Evolutionary conservation across 2,888 invertebrate genomes (phyloP).

Genomic region (Euplagia quadripunctaria): DNA sequence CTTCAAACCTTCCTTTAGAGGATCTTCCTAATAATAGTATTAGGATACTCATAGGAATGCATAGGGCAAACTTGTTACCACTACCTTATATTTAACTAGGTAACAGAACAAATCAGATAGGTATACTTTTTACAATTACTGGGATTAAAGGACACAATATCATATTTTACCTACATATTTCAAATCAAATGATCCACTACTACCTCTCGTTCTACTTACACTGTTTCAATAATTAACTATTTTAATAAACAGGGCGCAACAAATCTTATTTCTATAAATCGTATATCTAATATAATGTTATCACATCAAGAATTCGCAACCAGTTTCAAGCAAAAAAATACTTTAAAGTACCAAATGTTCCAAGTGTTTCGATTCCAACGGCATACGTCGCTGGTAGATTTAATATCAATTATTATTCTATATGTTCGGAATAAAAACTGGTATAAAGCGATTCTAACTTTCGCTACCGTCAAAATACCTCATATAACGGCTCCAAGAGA

Average conservation of each 20-base stretch:
- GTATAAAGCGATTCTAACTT: slow-evolving; percentile 78
- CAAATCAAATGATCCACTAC: too few species aligned
- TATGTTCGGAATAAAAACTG: slow-evolving; percentile 64
- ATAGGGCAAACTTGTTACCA: too few species aligned
- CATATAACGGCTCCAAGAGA: slow-evolving; percentile 81
- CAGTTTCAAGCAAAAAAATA: slow-evolving; percentile 31
- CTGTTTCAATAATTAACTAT: not conserved
- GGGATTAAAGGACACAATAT: too few species aligned
- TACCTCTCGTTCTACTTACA: too few species aligned
- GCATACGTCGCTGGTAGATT: slow-evolving; percentile 44
- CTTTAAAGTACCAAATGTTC: slow-evolving; percentile 37
- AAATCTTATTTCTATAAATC: not conserved
- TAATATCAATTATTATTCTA: slow-evolving; percentile 56
- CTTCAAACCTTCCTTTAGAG: too few species aligned
- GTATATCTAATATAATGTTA: slow-evolving; percentile 32
- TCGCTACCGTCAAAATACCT: slow-evolving; percentile 78
- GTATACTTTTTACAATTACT: too few species aligned
- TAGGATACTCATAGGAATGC: too few species aligned
- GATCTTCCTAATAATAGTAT: too few species aligned
- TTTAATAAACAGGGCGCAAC: not conserved
- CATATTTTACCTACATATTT: too few species aligned
- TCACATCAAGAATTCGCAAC: slow-evolving; percentile 34
- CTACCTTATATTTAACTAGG: too few species aligned
- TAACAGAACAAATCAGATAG: too few species aligned
- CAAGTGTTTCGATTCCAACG: slow-evolving; percentile 40